phyloP scores from a whole-genome alignment of 2,113 vertebrate species.

The Pituophis catenifer region DNA sequence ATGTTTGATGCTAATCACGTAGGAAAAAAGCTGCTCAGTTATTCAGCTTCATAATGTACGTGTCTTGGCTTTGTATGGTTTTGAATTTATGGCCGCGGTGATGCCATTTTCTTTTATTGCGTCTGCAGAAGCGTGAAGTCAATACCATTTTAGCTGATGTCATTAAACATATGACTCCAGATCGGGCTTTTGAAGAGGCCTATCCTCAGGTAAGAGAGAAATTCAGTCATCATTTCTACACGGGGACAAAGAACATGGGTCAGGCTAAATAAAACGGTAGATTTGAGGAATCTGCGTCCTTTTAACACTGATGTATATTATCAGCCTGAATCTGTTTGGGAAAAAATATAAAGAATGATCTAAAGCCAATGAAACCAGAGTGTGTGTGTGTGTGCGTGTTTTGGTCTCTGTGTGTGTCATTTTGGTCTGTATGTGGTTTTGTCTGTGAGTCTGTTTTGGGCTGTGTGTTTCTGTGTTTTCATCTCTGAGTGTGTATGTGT shows the following conservation, averaged over 20 bases:
- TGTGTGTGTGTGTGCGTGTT: neutral
- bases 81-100: neutral
- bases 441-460: neutral
- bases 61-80: neutral
- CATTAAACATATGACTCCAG: conserved; percentile 98
- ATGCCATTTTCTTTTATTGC: neutral
- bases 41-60: neutral
- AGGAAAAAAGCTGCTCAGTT: neutral
- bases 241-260: neutral
- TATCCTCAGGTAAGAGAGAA: conserved; percentile 83
- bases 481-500: too few species aligned
- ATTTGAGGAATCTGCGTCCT: neutral
- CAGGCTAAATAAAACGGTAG: neutral
- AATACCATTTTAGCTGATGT: conserved; percentile 92
- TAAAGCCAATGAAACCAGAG: neutral
- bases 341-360: neutral
- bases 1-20: conserved; percentile 16
- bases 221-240: neutral
- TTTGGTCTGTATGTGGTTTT: neutral
- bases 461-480: neutral
- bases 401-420: too few species aligned
- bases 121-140: conserved; percentile 86
- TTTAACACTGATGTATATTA: neutral
- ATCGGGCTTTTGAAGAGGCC: conserved; percentile 93
- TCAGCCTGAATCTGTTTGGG: neutral